phyloP scores from a whole-genome alignment of 1,140 invertebrate species.

The Pogonognathellus flavescens region DNA sequence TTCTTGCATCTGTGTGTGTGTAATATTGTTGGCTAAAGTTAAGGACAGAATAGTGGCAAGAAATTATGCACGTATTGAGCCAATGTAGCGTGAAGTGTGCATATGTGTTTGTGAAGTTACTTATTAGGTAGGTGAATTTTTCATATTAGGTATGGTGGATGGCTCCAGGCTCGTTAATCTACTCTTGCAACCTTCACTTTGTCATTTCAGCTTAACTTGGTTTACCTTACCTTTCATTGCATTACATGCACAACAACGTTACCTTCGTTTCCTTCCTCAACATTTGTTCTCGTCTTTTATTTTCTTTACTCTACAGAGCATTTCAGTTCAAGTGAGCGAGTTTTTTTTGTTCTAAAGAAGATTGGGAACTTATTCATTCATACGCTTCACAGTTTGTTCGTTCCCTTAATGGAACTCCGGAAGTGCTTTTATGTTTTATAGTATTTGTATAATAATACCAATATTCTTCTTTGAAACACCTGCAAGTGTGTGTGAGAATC shows the following conservation, averaged over 20 bases:
- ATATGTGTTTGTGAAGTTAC: no score
- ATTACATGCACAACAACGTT: neutral
- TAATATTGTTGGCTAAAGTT: no score
- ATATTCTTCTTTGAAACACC: constrained; percentile 25
- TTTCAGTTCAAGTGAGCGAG: neutral
- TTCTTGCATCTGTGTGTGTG: no score
- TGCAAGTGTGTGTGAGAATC: neutral
- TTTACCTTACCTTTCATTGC: constrained; percentile 6
- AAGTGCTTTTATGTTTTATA: constrained; percentile 6
- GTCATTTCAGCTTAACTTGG: constrained; percentile 7
- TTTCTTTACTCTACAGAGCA: constrained; percentile 25
- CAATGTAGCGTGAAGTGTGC: no score
- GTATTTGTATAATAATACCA: neutral
- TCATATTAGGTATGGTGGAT: no score
- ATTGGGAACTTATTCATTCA: neutral
- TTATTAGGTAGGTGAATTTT: no score
- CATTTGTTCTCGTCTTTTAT: constrained; percentile 15
- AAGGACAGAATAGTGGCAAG: no score
- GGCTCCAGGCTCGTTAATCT: neutral
- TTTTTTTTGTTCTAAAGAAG: neutral
- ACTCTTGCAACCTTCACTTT: constrained; percentile 38
- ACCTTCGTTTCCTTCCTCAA: constrained; percentile 35
- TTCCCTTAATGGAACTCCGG: constrained; percentile 27
- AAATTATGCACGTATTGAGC: no score
- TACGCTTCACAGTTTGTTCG: neutral